Evolutionary conservation across 1,140 invertebrate genomes (phyloP), one percentile per base, ranked within the genome.

Genomic region (Papilio helenus): DNA sequence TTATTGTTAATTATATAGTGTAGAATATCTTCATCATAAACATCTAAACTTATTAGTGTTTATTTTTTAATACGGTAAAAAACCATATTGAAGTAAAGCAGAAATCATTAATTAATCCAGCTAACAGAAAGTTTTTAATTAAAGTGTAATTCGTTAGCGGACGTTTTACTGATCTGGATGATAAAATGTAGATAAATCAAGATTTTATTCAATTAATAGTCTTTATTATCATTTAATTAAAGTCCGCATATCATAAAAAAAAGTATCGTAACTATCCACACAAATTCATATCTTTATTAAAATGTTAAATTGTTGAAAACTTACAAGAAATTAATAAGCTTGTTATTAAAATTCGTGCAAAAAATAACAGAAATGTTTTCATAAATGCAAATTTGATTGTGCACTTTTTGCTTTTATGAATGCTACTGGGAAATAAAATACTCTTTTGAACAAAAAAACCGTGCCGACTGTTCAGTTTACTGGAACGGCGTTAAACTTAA

Each of bases 331-430:
- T 76, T 74, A 49, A 74, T 76, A 61, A 76, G 74, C 74, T 76
- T 76, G 51, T 39, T 76, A 76, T 76, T 55, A 76, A 76, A 76
- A 58, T 58, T 76, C 74, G 51, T 58, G 51, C 74, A 76, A 76
- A 76, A 76, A 61, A 76, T 58, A 68, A 76, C 74, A 58, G 74
- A 76, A 76, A 58, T 76, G 51, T 76, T 76, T 76, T 76, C 74
- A 76, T 61, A 76, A 76, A 76, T 76, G 74, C 74, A 58, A 76
- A 76, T 76, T 76, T 76, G 74, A 76, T 76, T 76, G 74, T 76
- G 51, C 74, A 61, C 18, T 76, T 76, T 76, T 76, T 58, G 26
- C 55, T 58, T 76, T 76, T 76, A 76, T 61, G 51, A 76, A 51
- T 61, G 74, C 74, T 61, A 76, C 74, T 76, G 74, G 51, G 51